phyloP scores from a whole-genome alignment of 2,888 invertebrate genomes.

The Nymphalis urticae region DNA sequence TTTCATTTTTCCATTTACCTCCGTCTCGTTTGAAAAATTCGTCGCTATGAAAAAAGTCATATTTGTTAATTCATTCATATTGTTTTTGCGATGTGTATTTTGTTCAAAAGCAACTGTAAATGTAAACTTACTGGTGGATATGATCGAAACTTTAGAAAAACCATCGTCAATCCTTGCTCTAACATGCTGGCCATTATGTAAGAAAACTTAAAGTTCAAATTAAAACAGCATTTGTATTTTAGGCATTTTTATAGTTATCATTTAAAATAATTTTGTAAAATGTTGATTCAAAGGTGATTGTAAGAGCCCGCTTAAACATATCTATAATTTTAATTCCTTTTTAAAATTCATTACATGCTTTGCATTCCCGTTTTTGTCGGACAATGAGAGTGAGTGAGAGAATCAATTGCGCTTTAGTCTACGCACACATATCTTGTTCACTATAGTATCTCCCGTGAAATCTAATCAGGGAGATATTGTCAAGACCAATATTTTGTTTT shows the following conservation, averaged over 20 bases:
- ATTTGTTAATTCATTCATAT: constrained; percentile 15
- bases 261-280: too few relatives aligned
- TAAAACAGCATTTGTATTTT: too few relatives aligned
- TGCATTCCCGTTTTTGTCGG: too few relatives aligned
- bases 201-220: constrained; percentile 8
- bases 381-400: too few relatives aligned
- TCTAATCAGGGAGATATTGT: neutral
- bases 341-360: too few relatives aligned
- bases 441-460: too few relatives aligned
- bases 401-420: too few relatives aligned
- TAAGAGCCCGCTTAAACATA: neutral
- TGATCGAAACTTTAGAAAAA: constrained; percentile 24
- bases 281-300: too few relatives aligned
- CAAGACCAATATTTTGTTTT: constrained; percentile 21
- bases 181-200: constrained; percentile 32
- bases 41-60: constrained; percentile 23
- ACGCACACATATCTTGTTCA: too few relatives aligned
- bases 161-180: constrained; percentile 26
- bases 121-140: constrained; percentile 16
- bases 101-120: constrained; percentile 15
- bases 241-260: too few relatives aligned
- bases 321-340: too few relatives aligned
- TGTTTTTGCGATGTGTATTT: constrained; percentile 12
- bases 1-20: constrained; percentile 24
- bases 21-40: neutral